Evolutionary conservation across 2,888 invertebrate species (phyloP), one percentile per base, ranked within the genome.

Genomic region (Macrophya alboannulata): DNA sequence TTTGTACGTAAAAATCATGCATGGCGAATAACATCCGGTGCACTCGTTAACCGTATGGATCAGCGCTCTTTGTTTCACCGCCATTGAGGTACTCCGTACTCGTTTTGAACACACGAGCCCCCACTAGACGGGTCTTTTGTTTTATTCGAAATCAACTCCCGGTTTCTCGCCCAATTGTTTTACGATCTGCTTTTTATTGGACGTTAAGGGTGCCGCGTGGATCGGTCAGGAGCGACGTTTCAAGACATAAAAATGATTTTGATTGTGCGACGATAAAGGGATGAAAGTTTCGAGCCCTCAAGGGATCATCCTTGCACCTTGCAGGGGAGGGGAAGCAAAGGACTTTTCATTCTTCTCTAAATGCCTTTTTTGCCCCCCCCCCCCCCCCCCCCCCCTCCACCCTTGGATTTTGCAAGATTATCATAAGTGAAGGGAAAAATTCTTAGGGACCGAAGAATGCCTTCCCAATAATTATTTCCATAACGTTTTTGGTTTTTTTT

Each of bases 121-220:
- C 77, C 55, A 48, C 76, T 25, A 45, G 45, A 76, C 37, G 25
- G 25, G 25, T 48, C 76, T 48, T 76, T 76, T 76, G 76, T 74
- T 74, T 21, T 45, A 77, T 55, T 9, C 37, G 77, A 62, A 59
- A 81, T 81, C 81, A 59, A 81, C 59, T 81, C 17, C 43, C 43
- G 59, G 81, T 43, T 62, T 59, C 81, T 59, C 62, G 59, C 59
- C 25, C 59, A 12, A 62, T 81, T 81, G 59, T 81, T 81, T 81
- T 25, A 43, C 81, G 43, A 81, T 81, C 43, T 62, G 81, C 55
- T 51, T 15, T 77, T 43, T 37, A 55, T 51, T 77, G 77, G 37
- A 55, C 77, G 77, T 55, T 51, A 76, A 76, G 71, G 72, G n/a
- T n/a, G 1, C 9, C 6, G 40, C 40, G 25, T 12, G 37, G 17